A percentile compares a stretch with the other conserved stretches of the same genome.
Conservation (phyloP, 1,140 invertebrate species). For the Leucophenga varia region DNA sequence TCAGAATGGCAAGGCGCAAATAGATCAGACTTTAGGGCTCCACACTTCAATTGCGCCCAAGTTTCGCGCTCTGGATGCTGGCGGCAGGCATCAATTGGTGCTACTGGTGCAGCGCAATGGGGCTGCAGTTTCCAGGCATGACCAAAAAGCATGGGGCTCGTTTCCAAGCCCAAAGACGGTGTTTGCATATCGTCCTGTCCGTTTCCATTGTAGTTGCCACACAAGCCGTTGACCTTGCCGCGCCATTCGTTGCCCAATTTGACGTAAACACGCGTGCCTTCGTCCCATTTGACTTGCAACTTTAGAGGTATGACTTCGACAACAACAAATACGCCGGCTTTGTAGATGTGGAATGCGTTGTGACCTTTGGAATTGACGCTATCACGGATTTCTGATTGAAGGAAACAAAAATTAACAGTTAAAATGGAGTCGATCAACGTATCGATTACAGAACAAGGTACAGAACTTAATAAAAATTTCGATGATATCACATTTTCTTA, state of each 20-base stretch:
- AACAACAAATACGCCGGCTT: conserved; percentile 74
- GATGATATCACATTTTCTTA: too few relatives aligned
- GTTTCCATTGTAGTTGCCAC: conserved; percentile 88
- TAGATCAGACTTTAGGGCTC: conserved; percentile 68
- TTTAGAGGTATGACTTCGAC: conserved; percentile 77
- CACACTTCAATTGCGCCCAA: conserved; percentile 77
- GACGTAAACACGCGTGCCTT: conserved; percentile 78
- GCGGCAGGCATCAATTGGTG: conserved; percentile 67
- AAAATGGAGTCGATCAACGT: not conserved
- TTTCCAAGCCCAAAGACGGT: conserved; percentile 75
- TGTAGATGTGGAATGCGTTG: conserved; percentile 47
- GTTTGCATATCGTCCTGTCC: conserved; percentile 80
- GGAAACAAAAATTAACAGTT: not conserved
- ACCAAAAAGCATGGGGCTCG: conserved; percentile 73
- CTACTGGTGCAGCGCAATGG: conserved; percentile 65
- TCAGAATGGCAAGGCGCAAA: conserved; percentile 78
- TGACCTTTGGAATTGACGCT: conserved; percentile 37
- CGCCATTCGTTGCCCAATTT: conserved; percentile 75
- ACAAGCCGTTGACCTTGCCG: conserved; percentile 78
- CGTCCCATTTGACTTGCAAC: conserved; percentile 83
- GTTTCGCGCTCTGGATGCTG: conserved; percentile 71
- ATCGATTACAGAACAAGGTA: too few relatives aligned
- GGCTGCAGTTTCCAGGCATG: conserved; percentile 84
- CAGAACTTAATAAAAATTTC: too few relatives aligned
- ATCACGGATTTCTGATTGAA: conserved; percentile 33